phyloP scores from a whole-genome alignment of 2,888 invertebrate genomes.

The Coecobrya sp. region DNA sequence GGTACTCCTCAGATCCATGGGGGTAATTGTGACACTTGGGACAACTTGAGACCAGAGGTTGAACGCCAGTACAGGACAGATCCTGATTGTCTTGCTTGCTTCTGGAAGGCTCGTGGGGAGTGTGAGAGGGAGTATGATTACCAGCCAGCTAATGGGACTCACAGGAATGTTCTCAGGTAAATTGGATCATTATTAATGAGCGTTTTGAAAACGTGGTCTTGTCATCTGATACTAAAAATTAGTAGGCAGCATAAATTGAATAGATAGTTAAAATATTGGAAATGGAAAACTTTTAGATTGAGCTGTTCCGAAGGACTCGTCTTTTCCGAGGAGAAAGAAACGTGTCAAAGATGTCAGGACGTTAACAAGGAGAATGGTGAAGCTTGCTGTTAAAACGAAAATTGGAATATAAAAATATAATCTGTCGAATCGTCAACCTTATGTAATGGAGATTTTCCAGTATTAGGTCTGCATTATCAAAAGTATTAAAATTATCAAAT shows the following conservation, averaged over 20 bases:
- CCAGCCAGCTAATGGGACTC: slow-evolving; percentile 43
- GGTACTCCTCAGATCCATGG: slow-evolving; percentile 42
- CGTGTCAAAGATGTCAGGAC: slow-evolving; percentile 48
- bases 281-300: not conserved
- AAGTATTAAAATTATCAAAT: too few species aligned
- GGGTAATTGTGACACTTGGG: slow-evolving; percentile 53
- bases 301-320: slow-evolving; percentile 36
- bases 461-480: too few species aligned
- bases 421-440: too few species aligned
- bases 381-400: slow-evolving; percentile 20
- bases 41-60: slow-evolving; percentile 23
- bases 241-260: not conserved
- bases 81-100: slow-evolving; percentile 45
- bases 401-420: too few species aligned
- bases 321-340: slow-evolving; percentile 38
- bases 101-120: slow-evolving; percentile 43
- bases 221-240: not conserved
- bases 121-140: slow-evolving; percentile 28
- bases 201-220: not conserved
- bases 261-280: not conserved
- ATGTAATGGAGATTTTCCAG: too few species aligned
- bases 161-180: slow-evolving; percentile 31
- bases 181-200: not conserved
- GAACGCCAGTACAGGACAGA: slow-evolving; percentile 10
- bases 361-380: not conserved